Base-by-base conservation (phyloP, 2,888 invertebrate species). In the Sipha maydis region DNA sequence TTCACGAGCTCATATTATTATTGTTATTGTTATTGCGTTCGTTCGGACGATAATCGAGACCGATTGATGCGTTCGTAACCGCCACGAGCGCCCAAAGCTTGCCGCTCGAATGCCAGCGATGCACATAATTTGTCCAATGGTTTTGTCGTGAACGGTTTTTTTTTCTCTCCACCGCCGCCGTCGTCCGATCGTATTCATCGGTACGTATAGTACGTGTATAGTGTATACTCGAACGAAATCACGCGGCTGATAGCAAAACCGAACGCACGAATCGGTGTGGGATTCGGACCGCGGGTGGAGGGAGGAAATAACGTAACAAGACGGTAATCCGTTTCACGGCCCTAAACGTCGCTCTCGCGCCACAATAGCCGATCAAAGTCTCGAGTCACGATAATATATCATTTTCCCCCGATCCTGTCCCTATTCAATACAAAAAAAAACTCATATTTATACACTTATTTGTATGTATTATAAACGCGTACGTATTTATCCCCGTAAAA, bases 311-410 rank as follows among this genome's bases (percentile, higher is more conserved):
- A 9, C 7, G 41, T 41, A 83, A 83, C 28, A 75, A 83, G 19
- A 56, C 61, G 34, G 54, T 88, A 80, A 80, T 88, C 86, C 88
- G 82, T 82, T 88, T 88, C 85, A 77, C 8, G 41, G 48, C 38
- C 21, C 41, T n/a, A 8, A 14, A 3, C 54, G 75, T 4, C 21
- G 8, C 61, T 61, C 54, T 31, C 71, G 25, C 38, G 76, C 61
- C 41, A 80, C 80, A 82, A 78, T 76, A 41, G 79, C 28, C 77
- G 67, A 80, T 88, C 88, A 73, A 88, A 88, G 31, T 82, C 61
- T 82, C 82, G 11, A 88, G 88, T 88, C 88, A 88, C 88, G 75
- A 88, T 82, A 88, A 85, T 78, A 88, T 48, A 79, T 88, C 82
- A 88, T 88, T 82, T 61, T 3, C 14, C 3, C 14, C 14, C 48